A percentile compares a stretch with the other conserved stretches of the same genome.
Conservation (phyloP, 2,888 invertebrate species). For the Amblyjoppa fuscipennis region DNA sequence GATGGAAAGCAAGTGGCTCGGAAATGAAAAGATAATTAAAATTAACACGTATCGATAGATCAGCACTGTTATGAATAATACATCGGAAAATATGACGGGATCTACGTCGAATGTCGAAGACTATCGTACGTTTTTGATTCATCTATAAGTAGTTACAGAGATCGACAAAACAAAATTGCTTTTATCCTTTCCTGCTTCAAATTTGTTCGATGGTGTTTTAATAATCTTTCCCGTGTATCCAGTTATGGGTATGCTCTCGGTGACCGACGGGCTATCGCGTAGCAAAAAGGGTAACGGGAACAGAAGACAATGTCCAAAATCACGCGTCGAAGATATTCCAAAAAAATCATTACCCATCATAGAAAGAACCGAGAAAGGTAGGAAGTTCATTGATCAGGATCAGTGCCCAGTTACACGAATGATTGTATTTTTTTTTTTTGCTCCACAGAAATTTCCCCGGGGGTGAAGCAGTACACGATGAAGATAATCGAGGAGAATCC, state of each 20-base stretch:
- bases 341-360: conserved; percentile 1
- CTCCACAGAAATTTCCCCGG: conserved; percentile 3
- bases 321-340: background rate
- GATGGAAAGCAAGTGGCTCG: background rate
- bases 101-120: background rate
- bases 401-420: background rate
- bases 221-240: background rate
- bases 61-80: background rate
- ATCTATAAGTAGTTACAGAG: background rate
- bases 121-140: background rate
- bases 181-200: background rate
- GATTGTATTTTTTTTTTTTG: background rate
- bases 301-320: background rate
- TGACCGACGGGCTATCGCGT: background rate
- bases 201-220: background rate
- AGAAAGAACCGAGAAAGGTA: conserved; percentile 1
- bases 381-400: background rate
- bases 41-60: background rate
- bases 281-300: background rate
- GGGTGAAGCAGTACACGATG: conserved; percentile 12
- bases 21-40: background rate
- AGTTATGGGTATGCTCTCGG: conserved; percentile 21
- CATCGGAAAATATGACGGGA: background rate
- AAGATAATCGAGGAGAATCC: conserved; percentile 19
- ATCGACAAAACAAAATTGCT: background rate